Conservation (phyloP, 2,888 invertebrate species). For the Drosophila kanekoi region DNA sequence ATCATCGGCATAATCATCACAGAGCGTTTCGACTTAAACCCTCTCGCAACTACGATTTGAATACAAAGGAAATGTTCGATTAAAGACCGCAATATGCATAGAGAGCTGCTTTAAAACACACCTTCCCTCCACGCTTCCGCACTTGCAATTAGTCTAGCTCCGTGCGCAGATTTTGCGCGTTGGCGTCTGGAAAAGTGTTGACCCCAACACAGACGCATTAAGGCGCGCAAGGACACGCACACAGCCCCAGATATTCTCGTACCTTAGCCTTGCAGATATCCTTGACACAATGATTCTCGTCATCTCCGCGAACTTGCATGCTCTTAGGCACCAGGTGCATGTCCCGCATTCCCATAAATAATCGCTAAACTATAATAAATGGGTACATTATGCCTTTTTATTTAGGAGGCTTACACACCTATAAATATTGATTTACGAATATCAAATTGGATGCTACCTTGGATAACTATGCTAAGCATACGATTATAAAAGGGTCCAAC, state of each 20-base stretch:
- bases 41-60: constrained; percentile 35
- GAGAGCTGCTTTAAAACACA: background rate
- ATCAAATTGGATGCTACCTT: constrained; percentile 1
- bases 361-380: too few species aligned
- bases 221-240: background rate
- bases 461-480: too few species aligned
- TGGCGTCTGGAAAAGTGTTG: constrained; percentile 47
- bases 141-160: constrained; percentile 31
- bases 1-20: background rate
- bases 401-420: too few species aligned
- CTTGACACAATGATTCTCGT: too few species aligned
- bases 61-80: constrained; percentile 29
- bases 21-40: background rate
- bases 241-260: background rate
- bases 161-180: constrained; percentile 47
- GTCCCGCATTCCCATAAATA: too few species aligned
- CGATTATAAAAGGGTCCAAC: too few species aligned
- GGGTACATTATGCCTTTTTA: too few species aligned
- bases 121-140: background rate
- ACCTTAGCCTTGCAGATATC: too few species aligned
- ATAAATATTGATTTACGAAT: too few species aligned
- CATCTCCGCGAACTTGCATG: too few species aligned
- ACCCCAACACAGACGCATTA: constrained; percentile 5
- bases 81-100: constrained; percentile 48
- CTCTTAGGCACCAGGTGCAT: too few species aligned